These are phyloP conservation scores for Ricordea florida DNA, from an alignment of 92 coral and sea anemone genomes.

Conservation along the genomic window DNA sequence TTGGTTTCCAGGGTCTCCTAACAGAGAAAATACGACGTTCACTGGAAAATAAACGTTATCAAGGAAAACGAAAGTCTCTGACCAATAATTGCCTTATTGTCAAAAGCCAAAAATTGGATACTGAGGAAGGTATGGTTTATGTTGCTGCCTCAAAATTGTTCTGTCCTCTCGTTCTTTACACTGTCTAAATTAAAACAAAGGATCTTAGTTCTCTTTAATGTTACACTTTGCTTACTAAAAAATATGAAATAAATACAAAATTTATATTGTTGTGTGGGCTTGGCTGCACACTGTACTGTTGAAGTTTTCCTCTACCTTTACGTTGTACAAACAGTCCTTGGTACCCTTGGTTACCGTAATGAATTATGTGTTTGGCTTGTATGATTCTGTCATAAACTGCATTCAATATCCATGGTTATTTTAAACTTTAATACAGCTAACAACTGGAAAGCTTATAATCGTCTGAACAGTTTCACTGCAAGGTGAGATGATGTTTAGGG, in stretches of 20 bases:
- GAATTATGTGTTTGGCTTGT: too few relatives aligned
- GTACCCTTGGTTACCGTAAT: background rate
- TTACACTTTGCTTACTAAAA: background rate
- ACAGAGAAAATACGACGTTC: background rate
- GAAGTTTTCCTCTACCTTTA: background rate
- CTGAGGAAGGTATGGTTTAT: slow-evolving; percentile 6
- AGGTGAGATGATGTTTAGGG: background rate
- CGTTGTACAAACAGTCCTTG: background rate
- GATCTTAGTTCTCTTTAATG: background rate
- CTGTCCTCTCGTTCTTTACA: background rate
- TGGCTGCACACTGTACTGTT: background rate
- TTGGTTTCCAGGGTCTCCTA: background rate
- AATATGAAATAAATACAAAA: background rate
- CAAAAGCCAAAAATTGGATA: background rate
- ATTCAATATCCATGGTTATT: background rate
- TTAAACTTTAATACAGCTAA: background rate
- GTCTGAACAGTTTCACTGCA: background rate
- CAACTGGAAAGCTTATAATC: too few relatives aligned
- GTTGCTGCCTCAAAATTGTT: too few relatives aligned
- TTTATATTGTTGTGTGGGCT: background rate
- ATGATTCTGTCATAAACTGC: background rate
- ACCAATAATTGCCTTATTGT: background rate
- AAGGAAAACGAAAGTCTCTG: background rate
- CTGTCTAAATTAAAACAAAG: background rate
- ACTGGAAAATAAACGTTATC: background rate